Evolutionary conservation across 2,113 vertebrate genomes (phyloP), one percentile per base, ranked within the genome.

Genomic region (Cyanoderma ruficeps): DNA sequence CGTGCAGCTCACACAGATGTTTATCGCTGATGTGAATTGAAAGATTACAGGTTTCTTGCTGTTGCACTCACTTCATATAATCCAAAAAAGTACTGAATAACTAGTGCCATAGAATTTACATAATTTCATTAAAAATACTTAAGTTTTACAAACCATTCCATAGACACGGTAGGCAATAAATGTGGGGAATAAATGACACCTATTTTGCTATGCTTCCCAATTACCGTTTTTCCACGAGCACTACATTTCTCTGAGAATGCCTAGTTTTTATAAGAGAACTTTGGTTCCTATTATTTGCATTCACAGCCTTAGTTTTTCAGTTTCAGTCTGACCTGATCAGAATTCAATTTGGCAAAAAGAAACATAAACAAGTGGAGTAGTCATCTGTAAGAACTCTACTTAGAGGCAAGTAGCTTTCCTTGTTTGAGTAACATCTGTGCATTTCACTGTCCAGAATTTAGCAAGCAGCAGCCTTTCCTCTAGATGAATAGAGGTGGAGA

Each of bases 81-180:
- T 27, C 3, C 5, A 87, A 41, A 41, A 39, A 90, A 70, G 49
- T 41, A 90, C 9, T 5, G 27, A 80, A 31, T 19, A 71, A 79
- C 0, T 1, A 2, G 8, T 24, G 47, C 21, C 28, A 39, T 0
- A 46, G n/a, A 65, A 88, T 33, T 80, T n/a, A 53, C 0, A 0
- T 28, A 7, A 67, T 37, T 69, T 50, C 33, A 63, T 39, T 39
- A 78, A 37, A 78, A 90, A 84, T 31, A 53, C 5, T 23, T 16
- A 19, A 41, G 33, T 69, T 79, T 55, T 42, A 80, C 0, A 0
- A 56, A 41, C 8, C 1, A 2, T 46, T 80, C 42, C 3, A 3
- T 1, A 56, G 21, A 63, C 8, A 9, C 1, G 6, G 27, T 39
- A 41, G 21, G 25, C 25, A 61, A 39, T 59, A 60, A 60, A 83